These are phyloP conservation scores for Cheilosia scutellata DNA, from an alignment of 2,888 invertebrate genomes.

Conservation along the genomic window DNA sequence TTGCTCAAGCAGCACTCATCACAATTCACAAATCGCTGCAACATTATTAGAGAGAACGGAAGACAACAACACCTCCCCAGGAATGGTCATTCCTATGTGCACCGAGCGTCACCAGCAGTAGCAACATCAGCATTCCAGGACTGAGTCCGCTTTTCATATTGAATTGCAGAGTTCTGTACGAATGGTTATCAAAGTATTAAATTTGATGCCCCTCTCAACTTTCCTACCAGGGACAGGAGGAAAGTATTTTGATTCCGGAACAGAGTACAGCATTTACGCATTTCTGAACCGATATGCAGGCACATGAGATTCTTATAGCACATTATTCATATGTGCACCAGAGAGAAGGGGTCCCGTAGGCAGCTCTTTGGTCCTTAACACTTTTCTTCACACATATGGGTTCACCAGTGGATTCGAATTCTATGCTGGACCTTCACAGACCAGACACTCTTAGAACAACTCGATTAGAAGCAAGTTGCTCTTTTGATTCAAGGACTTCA, in stretches of 20 bases:
- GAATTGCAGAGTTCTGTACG: background rate
- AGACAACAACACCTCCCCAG: background rate
- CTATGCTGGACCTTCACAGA: background rate
- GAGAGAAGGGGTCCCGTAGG: constrained; percentile 1
- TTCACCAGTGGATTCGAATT: background rate
- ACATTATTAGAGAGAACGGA: constrained; percentile 31
- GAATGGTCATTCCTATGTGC: constrained; percentile 21
- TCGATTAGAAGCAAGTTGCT: background rate
- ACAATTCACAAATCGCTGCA: constrained; percentile 50
- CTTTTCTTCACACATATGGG: constrained; percentile 3
- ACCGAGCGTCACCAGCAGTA: constrained; percentile 2
- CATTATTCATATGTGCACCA: background rate
- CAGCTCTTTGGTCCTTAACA: constrained; percentile 15
- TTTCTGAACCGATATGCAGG: background rate
- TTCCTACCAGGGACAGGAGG: background rate
- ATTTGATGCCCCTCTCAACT: constrained; percentile 26
- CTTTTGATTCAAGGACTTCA: background rate
- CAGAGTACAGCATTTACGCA: background rate
- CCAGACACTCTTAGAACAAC: background rate
- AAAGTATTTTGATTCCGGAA: constrained; percentile 26
- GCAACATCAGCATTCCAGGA: constrained; percentile 6
- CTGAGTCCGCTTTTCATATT: constrained; percentile 25
- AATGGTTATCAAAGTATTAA: constrained; percentile 44
- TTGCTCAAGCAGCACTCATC: constrained; percentile 36
- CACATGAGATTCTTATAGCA: constrained; percentile 6